Evolutionary conservation across 1,140 invertebrate genomes (phyloP).

Genomic region (Armadillidium nasatum): DNA sequence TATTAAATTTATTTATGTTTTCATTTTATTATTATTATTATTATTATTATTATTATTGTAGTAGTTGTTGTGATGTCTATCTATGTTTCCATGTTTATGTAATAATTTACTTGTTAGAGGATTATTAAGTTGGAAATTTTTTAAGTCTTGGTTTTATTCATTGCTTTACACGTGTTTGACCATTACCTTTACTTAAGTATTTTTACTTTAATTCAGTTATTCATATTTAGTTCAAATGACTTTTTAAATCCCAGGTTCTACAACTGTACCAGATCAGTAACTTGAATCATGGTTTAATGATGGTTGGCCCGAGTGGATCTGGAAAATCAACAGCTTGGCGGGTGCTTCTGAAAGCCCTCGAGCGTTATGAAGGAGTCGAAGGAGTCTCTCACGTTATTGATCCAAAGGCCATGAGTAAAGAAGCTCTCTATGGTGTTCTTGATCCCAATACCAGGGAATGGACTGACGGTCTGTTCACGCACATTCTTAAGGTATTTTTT

Average conservation of each 20-base stretch:
- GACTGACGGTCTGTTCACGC: constrained; percentile 98
- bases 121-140: too few relatives aligned
- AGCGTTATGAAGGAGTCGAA: constrained; percentile 88
- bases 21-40: too few relatives aligned
- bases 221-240: too few relatives aligned
- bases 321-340: constrained; percentile 97
- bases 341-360: constrained; percentile 89
- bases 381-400: constrained; percentile 99
- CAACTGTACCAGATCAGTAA: constrained; percentile 99
- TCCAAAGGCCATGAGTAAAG: constrained; percentile 98
- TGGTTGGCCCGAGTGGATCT: constrained; percentile 98
- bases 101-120: too few relatives aligned
- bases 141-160: too few relatives aligned
- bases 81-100: too few relatives aligned
- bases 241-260: constrained; percentile 65
- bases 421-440: constrained; percentile 93
- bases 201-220: too few relatives aligned
- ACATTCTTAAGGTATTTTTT: constrained; percentile 79
- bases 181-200: too few relatives aligned
- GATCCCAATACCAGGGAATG: constrained; percentile 99
- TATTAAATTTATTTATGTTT: too few relatives aligned
- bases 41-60: too few relatives aligned
- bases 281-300: constrained; percentile 98
- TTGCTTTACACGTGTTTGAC: too few relatives aligned
- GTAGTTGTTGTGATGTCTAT: too few relatives aligned